These are phyloP conservation scores for Diplazon laetatorius DNA, from an alignment of 2,888 invertebrate species.

Conservation along the genomic window DNA sequence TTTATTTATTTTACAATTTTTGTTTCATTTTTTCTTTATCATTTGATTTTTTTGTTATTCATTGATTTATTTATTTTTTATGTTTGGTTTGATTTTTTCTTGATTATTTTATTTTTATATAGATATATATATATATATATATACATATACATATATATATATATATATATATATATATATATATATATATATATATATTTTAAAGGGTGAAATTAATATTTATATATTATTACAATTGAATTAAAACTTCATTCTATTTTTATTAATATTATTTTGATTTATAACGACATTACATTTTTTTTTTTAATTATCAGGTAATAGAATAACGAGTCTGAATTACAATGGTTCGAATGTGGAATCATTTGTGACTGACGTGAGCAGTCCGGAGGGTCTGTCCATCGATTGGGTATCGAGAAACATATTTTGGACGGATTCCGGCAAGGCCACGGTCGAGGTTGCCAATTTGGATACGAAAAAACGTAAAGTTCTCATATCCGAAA, in stretches of 20 bases:
- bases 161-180: too few relatives aligned
- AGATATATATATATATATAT: too few relatives aligned
- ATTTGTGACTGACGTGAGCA: slow-evolving; percentile 87
- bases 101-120: too few relatives aligned
- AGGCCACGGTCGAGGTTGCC: slow-evolving; percentile 94
- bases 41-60: slow-evolving; percentile 28
- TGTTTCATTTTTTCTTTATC: neutral
- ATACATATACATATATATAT: too few relatives aligned
- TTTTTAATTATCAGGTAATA: slow-evolving; percentile 70
- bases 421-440: slow-evolving; percentile 98
- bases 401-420: slow-evolving; percentile 97
- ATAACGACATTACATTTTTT: neutral
- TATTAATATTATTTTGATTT: neutral
- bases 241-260: too few relatives aligned
- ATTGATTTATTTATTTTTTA: slow-evolving; percentile 8
- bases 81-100: slow-evolving; percentile 17
- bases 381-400: slow-evolving; percentile 96
- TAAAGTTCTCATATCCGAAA: slow-evolving; percentile 89
- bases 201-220: too few relatives aligned
- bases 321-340: slow-evolving; percentile 75
- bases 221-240: too few relatives aligned
- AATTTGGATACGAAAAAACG: slow-evolving; percentile 90
- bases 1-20: neutral
- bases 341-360: slow-evolving; percentile 76
- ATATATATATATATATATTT: too few relatives aligned